A percentile compares a stretch with the other conserved stretches of the same genome.
These are phyloP conservation scores for Rattus norvegicus DNA, from an alignment of 2,113 vertebrate genomes.

Conservation along the genomic window GRCr8 NC_086037.1:55489501-55490000, in stretches of 20 bases:
- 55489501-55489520: neutral
- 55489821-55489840: conserved; percentile 89
- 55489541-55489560: neutral
- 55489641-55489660: neutral
- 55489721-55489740: conserved; percentile 78
- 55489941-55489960: conserved; percentile 87
- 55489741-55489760: conserved; percentile 89
- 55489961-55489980: conserved; percentile 85
- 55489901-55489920: conserved; percentile 84
- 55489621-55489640: neutral
- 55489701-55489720: neutral
- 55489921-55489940: conserved; percentile 90
- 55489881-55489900: conserved; percentile 89
- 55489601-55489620: neutral
- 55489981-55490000: conserved; percentile 75
- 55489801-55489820: conserved; percentile 89
- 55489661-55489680: neutral
- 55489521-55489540: neutral
- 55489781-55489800: conserved; percentile 83
- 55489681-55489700: neutral
- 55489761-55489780: conserved; percentile 88
- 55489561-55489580: neutral
- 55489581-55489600: neutral
- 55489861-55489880: conserved; percentile 87
- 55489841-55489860: conserved; percentile 85